Conservation (phyloP, 2,113 vertebrate species). For the Prunella himalayana region DNA sequence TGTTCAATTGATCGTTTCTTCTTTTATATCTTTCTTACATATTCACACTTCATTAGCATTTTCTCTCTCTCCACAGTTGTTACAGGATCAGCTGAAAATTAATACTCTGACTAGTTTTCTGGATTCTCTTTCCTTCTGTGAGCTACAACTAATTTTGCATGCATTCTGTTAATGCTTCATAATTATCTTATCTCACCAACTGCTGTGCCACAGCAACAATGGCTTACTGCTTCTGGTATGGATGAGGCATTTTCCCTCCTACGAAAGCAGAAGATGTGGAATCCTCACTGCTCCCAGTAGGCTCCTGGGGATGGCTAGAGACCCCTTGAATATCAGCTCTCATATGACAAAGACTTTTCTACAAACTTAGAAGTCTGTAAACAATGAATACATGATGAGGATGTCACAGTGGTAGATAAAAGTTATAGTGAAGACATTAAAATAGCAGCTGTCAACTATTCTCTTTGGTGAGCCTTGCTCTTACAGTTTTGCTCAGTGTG, state of each 20-base stretch:
- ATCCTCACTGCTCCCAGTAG: neutral
- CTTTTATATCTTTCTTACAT: neutral
- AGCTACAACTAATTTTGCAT: constrained; percentile 21
- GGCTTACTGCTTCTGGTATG: neutral
- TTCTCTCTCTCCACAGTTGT: neutral
- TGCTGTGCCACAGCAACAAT: constrained; percentile 23
- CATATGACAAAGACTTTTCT: neutral
- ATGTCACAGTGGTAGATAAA: neutral
- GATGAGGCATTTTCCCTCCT: neutral
- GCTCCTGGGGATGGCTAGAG: neutral
- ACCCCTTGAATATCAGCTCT: neutral
- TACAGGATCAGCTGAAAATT: neutral
- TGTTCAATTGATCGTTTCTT: neutral
- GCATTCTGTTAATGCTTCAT: constrained; percentile 27
- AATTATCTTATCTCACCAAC: constrained; percentile 45
- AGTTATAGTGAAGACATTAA: neutral
- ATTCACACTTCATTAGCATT: neutral
- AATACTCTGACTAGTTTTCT: neutral
- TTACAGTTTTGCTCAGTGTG: neutral
- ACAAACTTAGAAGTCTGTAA: neutral
- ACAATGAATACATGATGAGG: neutral
- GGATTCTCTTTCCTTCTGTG: neutral
- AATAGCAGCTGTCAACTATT: neutral
- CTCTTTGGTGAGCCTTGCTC: neutral
- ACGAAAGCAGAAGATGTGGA: neutral